Percentiles rank a stretch among this genome's conserved stretches.
These are phyloP conservation scores for Thunnus thynnus DNA, from an alignment of 2,113 vertebrate species.

Conservation along the genomic window DNA sequence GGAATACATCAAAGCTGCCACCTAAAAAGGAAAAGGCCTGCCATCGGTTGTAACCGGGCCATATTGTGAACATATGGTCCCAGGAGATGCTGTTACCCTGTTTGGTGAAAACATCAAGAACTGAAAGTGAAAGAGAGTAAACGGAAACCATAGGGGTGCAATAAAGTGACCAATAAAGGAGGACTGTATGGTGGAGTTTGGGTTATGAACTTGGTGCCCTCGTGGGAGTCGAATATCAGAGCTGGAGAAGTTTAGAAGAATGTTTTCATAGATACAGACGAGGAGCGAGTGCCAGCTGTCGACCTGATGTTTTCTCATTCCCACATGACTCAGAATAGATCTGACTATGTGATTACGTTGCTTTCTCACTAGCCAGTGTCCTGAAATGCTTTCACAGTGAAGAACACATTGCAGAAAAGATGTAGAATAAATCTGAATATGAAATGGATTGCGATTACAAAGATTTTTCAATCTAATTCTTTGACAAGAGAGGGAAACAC, in stretches of 20 bases:
- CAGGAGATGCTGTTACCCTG: constrained; percentile 10
- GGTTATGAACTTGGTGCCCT: constrained; percentile 46
- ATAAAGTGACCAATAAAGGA: constrained; percentile 53
- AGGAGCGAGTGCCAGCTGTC: constrained; percentile 69
- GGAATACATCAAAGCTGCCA: constrained; percentile 68
- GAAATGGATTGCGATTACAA: background rate
- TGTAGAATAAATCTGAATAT: background rate
- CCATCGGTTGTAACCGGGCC: constrained; percentile 23
- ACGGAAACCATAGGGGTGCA: constrained; percentile 40
- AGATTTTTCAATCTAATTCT: background rate
- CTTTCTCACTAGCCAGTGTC: constrained; percentile 40
- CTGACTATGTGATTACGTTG: constrained; percentile 58
- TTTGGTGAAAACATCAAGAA: constrained; percentile 54
- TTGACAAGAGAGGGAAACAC: background rate
- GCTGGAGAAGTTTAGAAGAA: constrained; percentile 25
- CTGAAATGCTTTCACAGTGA: constrained; percentile 27
- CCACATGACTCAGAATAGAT: constrained; percentile 73
- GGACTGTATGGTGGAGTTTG: background rate
- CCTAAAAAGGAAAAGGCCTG: constrained; percentile 42
- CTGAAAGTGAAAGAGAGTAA: constrained; percentile 53
- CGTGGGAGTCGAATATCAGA: constrained; percentile 51
- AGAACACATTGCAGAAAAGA: background rate
- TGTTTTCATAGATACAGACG: constrained; percentile 49
- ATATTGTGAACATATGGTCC: constrained; percentile 66
- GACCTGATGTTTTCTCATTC: constrained; percentile 73